Evolutionary conservation across 2,797 vertebrate species (phyloP).

Genomic region (Ceyx erithaca): DNA sequence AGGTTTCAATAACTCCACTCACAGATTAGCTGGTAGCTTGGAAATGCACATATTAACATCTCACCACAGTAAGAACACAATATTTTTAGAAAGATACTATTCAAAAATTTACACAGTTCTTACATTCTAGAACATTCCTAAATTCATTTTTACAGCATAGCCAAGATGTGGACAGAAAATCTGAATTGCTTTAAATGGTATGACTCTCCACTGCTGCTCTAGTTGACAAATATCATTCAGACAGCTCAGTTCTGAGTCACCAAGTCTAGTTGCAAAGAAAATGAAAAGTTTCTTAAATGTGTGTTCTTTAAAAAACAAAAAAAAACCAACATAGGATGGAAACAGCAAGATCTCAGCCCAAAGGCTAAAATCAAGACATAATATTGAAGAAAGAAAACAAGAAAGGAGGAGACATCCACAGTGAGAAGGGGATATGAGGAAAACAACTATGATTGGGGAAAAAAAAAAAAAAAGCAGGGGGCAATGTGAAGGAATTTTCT

Average conservation of each 20-base stretch:
- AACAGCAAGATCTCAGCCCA: not conserved
- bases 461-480: not conserved
- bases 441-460: not conserved
- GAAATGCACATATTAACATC: not conserved
- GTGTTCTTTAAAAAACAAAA: not conserved
- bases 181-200: not conserved
- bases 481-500: not conserved
- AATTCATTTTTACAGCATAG: not conserved
- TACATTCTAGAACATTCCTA: not conserved
- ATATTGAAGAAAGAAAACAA: not conserved
- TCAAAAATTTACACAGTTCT: not conserved
- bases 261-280: not conserved
- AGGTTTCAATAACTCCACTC: not conserved
- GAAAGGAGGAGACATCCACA: not conserved
- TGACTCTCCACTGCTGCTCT: not conserved
- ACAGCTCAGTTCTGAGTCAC: not conserved
- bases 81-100: not conserved
- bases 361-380: slow-evolving; percentile 2
- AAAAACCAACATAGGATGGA: not conserved
- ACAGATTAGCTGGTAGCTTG: not conserved
- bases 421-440: not conserved
- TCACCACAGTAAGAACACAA: not conserved
- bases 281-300: not conserved
- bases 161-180: not conserved
- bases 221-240: not conserved